These are phyloP conservation scores for Euphydryas editha DNA, from an alignment of 2,888 invertebrate species.

Conservation along the genomic window DNA sequence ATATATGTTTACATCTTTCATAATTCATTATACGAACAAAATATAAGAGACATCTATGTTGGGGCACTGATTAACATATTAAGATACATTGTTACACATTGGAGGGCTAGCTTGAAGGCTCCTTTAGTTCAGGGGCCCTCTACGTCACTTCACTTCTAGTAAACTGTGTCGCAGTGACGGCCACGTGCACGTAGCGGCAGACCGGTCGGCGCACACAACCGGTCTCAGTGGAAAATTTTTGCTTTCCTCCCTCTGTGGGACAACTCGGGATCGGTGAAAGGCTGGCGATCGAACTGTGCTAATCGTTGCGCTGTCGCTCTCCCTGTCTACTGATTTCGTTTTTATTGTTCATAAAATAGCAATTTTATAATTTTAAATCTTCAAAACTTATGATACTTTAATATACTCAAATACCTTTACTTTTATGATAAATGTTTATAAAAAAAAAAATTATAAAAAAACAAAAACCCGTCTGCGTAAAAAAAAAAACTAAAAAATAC, in stretches of 20 bases:
- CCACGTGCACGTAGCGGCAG: conserved; percentile 45
- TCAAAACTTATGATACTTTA: too few relatives aligned
- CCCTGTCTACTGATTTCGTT: not conserved
- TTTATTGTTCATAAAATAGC: not conserved
- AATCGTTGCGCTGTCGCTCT: conserved; percentile 4
- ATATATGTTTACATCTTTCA: too few relatives aligned
- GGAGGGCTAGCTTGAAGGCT: too few relatives aligned
- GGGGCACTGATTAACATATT: too few relatives aligned
- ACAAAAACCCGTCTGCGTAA: too few relatives aligned
- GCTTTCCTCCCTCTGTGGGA: conserved; percentile 56
- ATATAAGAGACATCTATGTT: too few relatives aligned
- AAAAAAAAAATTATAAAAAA: too few relatives aligned
- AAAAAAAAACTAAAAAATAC: too few relatives aligned
- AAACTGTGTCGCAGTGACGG: not conserved
- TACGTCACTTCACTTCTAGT: not conserved
- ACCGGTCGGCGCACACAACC: conserved; percentile 67
- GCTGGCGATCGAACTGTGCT: conserved; percentile 10
- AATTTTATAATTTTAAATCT: not conserved
- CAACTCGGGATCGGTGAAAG: conserved; percentile 36
- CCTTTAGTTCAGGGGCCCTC: not conserved
- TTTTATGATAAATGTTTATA: too few relatives aligned
- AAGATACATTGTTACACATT: too few relatives aligned
- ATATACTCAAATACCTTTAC: too few relatives aligned
- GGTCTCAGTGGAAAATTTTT: conserved; percentile 68
- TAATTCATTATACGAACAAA: too few relatives aligned